A percentile compares a stretch with the other conserved stretches of the same genome.
Conservation (phyloP, 2,888 invertebrate genomes). For the Papilio elwesi region DNA sequence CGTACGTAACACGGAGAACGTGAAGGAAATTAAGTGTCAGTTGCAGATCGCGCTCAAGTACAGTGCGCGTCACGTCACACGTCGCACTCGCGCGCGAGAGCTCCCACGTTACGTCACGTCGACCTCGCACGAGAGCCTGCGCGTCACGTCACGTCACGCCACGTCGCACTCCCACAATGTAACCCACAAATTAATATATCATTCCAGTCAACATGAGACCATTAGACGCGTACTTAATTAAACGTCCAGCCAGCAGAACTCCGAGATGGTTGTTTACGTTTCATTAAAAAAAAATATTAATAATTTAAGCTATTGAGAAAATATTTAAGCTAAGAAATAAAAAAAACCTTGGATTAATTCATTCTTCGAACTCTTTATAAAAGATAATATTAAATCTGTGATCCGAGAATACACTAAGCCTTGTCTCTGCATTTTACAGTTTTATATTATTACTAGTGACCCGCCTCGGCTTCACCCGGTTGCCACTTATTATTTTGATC, state of each 20-base stretch:
- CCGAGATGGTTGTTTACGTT: too few relatives aligned
- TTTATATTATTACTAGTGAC: too few relatives aligned
- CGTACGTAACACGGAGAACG: neutral
- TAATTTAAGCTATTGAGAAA: too few relatives aligned
- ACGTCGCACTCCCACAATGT: slow-evolving; percentile 1
- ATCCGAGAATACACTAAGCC: too few relatives aligned
- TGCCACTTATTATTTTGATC: too few relatives aligned
- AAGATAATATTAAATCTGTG: too few relatives aligned
- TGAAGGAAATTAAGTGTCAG: slow-evolving; percentile 15
- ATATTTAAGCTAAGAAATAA: too few relatives aligned
- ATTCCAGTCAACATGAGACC: neutral
- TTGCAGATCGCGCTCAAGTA: slow-evolving; percentile 9
- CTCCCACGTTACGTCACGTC: neutral
- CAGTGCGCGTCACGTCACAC: neutral
- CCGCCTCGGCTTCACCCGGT: too few relatives aligned
- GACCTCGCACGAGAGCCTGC: neutral
- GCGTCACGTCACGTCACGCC: neutral
- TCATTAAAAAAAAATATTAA: too few relatives aligned
- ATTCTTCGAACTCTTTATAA: too few relatives aligned
- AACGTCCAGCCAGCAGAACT: neutral
- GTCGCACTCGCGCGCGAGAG: neutral
- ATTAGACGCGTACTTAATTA: neutral
- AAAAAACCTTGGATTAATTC: too few relatives aligned
- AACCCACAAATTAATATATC: neutral
- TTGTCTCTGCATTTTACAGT: too few relatives aligned